Conservation (phyloP, 30 jellyfish, hydroid and myxozoan species). For the Hydractinia symbiolongicarpus region DNA sequence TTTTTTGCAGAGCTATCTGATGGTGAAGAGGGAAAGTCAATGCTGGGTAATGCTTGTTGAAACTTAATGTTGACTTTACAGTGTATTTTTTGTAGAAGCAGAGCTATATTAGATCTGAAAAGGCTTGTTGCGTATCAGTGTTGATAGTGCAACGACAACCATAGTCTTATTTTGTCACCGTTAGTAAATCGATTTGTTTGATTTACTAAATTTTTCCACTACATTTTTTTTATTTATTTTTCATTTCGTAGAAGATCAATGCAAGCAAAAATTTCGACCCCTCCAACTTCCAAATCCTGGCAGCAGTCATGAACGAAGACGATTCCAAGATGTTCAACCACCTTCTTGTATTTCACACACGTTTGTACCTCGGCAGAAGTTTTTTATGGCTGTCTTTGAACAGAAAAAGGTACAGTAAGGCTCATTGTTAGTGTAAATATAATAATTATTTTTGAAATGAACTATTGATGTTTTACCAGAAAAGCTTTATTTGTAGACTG, state of each 20-base stretch:
- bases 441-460: too few species aligned
- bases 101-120: too few species aligned
- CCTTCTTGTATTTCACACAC: constrained; percentile 71
- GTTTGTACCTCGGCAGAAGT: constrained; percentile 89
- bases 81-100: too few species aligned
- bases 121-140: too few species aligned
- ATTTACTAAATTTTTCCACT: too few species aligned
- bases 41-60: constrained; percentile 23
- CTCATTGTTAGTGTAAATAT: neutral
- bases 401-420: constrained; percentile 41
- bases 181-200: too few species aligned
- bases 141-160: too few species aligned
- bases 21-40: constrained; percentile 59
- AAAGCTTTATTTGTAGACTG: too few species aligned
- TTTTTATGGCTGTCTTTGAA: constrained; percentile 49
- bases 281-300: constrained; percentile 19
- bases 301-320: constrained; percentile 25
- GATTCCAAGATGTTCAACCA: constrained; percentile 44
- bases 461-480: too few species aligned
- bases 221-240: neutral
- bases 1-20: constrained; percentile 57
- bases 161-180: too few species aligned
- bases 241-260: constrained; percentile 26
- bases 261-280: constrained; percentile 61
- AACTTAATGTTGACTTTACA: neutral